These are phyloP conservation scores for Lepus oiostolus DNA, from an alignment of 2,797 vertebrate genomes.

Conservation along the genomic window DNA sequence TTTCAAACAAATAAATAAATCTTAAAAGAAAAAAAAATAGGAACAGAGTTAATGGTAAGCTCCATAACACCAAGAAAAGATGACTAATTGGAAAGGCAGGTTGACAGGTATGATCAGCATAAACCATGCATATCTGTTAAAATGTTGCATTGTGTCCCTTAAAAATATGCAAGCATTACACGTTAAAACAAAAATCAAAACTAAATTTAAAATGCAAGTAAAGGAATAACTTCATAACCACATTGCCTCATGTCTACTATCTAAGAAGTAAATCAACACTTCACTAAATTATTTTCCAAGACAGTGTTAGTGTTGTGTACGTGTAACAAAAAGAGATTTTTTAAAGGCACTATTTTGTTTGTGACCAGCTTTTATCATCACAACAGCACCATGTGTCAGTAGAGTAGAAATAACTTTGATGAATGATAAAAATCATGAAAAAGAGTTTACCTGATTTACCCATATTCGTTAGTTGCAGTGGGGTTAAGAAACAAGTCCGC, in stretches of 20 bases:
- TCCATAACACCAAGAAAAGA: not conserved
- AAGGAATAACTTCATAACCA: not conserved
- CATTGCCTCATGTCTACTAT: not conserved
- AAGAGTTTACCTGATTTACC: not conserved
- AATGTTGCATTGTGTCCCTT: too few relatives aligned
- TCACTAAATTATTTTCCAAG: conserved; percentile 1
- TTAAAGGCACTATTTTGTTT: not conserved
- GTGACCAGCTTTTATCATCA: not conserved
- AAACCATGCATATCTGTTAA: too few relatives aligned
- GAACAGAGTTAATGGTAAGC: too few relatives aligned
- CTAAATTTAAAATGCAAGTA: too few relatives aligned
- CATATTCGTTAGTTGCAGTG: not conserved
- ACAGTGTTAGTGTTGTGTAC: not conserved
- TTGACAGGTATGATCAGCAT: too few relatives aligned
- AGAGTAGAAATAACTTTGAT: not conserved
- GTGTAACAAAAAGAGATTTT: not conserved
- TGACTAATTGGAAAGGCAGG: too few relatives aligned
- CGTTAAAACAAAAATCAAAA: too few relatives aligned
- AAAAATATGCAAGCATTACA: too few relatives aligned
- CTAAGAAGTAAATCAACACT: not conserved
- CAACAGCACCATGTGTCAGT: not conserved
- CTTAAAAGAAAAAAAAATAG: too few relatives aligned
- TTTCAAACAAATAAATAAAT: too few relatives aligned
- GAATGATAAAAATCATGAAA: not conserved
- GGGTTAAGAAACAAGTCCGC: not conserved